Conservation (phyloP, 1,140 invertebrate species). For the Drosophila kepulauana region DNA sequence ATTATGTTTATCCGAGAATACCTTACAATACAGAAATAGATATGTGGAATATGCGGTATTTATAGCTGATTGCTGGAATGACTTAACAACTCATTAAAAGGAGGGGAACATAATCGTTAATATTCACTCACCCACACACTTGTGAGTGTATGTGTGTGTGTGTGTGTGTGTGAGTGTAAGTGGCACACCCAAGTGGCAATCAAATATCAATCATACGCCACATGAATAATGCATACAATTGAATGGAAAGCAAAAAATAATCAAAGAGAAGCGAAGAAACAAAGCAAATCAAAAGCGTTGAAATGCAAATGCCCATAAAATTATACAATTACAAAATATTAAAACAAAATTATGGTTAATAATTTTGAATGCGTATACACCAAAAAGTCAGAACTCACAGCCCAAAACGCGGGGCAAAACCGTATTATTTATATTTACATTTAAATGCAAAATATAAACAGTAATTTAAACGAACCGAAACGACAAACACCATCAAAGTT, state of each 20-base stretch:
- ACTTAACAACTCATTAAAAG: slow-evolving; percentile 26
- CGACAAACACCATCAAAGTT: slow-evolving; percentile 42
- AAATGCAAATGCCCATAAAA: slow-evolving; percentile 75
- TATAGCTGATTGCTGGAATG: slow-evolving; percentile 10
- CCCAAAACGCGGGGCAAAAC: background rate
- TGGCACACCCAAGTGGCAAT: slow-evolving; percentile 52
- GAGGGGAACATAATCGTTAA: slow-evolving; percentile 14
- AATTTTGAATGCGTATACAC: slow-evolving; percentile 57
- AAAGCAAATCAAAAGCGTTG: slow-evolving; percentile 23
- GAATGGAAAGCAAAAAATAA: slow-evolving; percentile 31
- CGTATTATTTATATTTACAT: slow-evolving; percentile 51
- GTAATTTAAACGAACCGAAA: slow-evolving; percentile 53
- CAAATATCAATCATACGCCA: slow-evolving; percentile 80
- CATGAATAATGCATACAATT: slow-evolving; percentile 74
- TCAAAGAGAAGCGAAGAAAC: slow-evolving; percentile 1
- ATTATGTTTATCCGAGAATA: too few relatives aligned
- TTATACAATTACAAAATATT: slow-evolving; percentile 84
- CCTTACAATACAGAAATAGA: background rate
- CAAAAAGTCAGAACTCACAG: slow-evolving; percentile 7
- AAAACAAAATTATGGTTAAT: slow-evolving; percentile 74
- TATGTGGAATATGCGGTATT: background rate
- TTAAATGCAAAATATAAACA: slow-evolving; percentile 75
- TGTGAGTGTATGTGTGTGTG: background rate
- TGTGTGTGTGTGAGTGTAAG: slow-evolving; percentile 1
- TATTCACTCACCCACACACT: slow-evolving; percentile 20